Conservation (phyloP, 2,113 vertebrate genomes). For the Aramus guarauna region DNA sequence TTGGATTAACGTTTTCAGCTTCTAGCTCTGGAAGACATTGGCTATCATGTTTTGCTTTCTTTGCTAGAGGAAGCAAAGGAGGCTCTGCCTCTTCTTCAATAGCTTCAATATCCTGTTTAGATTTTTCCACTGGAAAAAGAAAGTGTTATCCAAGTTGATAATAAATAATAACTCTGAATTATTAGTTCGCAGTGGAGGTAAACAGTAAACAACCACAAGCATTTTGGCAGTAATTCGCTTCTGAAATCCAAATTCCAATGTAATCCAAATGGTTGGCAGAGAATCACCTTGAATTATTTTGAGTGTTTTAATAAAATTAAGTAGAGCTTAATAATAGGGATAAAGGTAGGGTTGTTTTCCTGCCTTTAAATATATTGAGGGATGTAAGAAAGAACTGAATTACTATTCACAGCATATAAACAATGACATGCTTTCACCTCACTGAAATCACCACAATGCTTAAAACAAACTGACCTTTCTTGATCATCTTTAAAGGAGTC, state of each 20-base stretch:
- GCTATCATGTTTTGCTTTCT: slow-evolving; percentile 22
- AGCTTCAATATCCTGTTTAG: not conserved
- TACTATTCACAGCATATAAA: not conserved
- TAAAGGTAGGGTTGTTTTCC: not conserved
- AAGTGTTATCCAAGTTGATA: not conserved
- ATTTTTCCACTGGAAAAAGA: not conserved
- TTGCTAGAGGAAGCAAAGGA: slow-evolving; percentile 28
- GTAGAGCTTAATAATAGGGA: not conserved
- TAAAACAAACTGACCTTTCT: slow-evolving; percentile 63
- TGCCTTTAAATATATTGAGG: not conserved
- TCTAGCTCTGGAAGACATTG: slow-evolving; percentile 37
- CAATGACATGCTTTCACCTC: not conserved
- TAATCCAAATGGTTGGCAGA: not conserved
- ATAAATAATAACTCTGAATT: not conserved
- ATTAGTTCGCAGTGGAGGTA: not conserved
- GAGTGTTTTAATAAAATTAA: not conserved
- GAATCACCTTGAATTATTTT: not conserved
- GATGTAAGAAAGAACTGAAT: not conserved
- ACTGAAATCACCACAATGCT: not conserved
- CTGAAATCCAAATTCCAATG: not conserved
- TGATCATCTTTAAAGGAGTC: slow-evolving; percentile 60
- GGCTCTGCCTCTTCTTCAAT: not conserved
- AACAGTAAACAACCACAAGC: not conserved
- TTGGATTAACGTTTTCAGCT: not conserved
- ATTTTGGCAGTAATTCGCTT: not conserved